Evolutionary conservation across 2,888 invertebrate species (phyloP), one percentile per base, ranked within the genome.

Genomic region (Ischnus inquisitorius): DNA sequence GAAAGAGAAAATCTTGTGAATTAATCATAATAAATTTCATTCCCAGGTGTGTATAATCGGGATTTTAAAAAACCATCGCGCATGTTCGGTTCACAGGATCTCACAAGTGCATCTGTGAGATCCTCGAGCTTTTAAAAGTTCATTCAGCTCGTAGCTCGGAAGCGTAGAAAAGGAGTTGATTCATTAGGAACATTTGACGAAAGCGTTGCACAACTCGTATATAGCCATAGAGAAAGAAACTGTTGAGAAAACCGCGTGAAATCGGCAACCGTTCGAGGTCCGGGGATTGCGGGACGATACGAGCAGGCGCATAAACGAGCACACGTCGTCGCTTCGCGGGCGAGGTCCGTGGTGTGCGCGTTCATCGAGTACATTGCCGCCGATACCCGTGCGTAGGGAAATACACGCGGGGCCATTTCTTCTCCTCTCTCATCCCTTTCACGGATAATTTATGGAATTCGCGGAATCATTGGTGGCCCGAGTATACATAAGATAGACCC

Each of bases 401-500:
- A 86, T 83, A 78, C 65, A 69, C 69, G 25, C 25, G 62, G 51
- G 57, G 75, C 71, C 69, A 77, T 79, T 84, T 86, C 76, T 85
- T 60, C 67, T 72, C 39, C 51, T 74, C 82, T 84, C 69, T 80
- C 81, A 69, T 83, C 83, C 85, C 86, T 84, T 85, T 88, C 84
- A 67, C 78, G 84, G 82, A 78, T 85, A 84, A 87, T 87, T 86
- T 80, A 84, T 87, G 84, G 83, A 87, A 86, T 81, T 88, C 80
- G 64, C 68, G 78, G 78, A 79, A 83, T 87, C 77, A 79, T 79
- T 79, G 75, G 83, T 72, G 74, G 80, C 79, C 57, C 72, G 57
- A 39, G 69, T 51, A 64, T 74, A 60, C 41, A 67, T 28, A n/a
- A 25, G 54, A 77, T 68, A 46, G 60, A 76, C 34, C 34, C 16